These are phyloP conservation scores for Drosophila truncata DNA, from an alignment of 1,140 invertebrate genomes.

Conservation along the genomic window DNA sequence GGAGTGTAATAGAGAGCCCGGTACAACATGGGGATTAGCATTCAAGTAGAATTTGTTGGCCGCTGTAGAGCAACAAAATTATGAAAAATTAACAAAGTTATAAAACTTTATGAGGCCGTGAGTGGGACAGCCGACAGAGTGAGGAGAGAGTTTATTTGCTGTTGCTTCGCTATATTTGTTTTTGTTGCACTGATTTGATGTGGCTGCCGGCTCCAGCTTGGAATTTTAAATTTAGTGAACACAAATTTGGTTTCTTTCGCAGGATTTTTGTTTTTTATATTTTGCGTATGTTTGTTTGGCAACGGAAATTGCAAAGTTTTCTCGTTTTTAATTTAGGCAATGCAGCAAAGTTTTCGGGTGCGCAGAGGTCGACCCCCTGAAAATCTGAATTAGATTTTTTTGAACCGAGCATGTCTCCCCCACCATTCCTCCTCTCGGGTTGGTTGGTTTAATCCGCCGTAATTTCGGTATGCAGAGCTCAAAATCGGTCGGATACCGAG, in stretches of 20 bases:
- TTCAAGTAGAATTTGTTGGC: slow-evolving; percentile 75
- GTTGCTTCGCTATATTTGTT: slow-evolving; percentile 23
- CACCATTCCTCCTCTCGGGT: background rate
- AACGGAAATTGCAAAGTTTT: slow-evolving; percentile 78
- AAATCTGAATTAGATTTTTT: slow-evolving; percentile 36
- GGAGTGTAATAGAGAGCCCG: slow-evolving; percentile 31
- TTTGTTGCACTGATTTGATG: slow-evolving; percentile 52
- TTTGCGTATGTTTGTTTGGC: slow-evolving; percentile 30
- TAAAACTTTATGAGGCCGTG: slow-evolving; percentile 70
- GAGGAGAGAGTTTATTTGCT: slow-evolving; percentile 37
- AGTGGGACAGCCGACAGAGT: background rate
- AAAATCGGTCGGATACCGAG: slow-evolving; percentile 4
- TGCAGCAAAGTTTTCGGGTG: slow-evolving; percentile 41
- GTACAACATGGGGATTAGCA: slow-evolving; percentile 75
- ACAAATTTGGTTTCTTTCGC: slow-evolving; percentile 33
- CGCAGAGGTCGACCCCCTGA: slow-evolving; percentile 1
- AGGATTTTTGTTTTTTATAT: background rate
- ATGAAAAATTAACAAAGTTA: slow-evolving; percentile 84
- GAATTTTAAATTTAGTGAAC: slow-evolving; percentile 75
- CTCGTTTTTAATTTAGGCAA: slow-evolving; percentile 56
- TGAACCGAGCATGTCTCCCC: background rate
- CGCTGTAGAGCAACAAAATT: slow-evolving; percentile 71
- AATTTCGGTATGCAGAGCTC: slow-evolving; percentile 16
- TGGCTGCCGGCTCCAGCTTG: slow-evolving; percentile 33
- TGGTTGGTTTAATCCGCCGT: slow-evolving; percentile 22